Evolutionary conservation across 2,888 invertebrate genomes (phyloP).

Genomic region (Empis stercorea): DNA sequence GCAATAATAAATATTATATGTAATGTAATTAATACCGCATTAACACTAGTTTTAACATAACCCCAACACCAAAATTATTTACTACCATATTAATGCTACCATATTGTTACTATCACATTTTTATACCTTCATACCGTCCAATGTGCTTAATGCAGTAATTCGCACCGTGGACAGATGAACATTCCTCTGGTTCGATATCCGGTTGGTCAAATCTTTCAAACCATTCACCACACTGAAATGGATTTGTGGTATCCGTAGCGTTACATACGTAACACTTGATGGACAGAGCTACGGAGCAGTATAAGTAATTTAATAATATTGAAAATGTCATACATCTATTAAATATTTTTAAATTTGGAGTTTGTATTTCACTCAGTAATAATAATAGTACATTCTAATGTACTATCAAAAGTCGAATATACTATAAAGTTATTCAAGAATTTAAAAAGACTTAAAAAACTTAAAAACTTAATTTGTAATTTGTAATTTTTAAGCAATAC

Average conservation of each 20-base stretch:
- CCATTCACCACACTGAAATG: slow-evolving; percentile 76
- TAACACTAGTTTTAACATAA: background rate
- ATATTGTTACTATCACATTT: background rate
- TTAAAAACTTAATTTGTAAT: too few species aligned
- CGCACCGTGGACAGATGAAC: slow-evolving; percentile 69
- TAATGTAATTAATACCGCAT: background rate
- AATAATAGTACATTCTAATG: too few species aligned
- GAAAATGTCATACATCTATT: too few species aligned
- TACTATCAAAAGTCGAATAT: too few species aligned
- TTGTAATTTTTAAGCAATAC: too few species aligned
- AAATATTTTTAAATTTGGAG: too few species aligned
- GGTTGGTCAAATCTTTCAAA: slow-evolving; percentile 48
- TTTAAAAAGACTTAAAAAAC: too few species aligned
- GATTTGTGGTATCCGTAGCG: slow-evolving; percentile 61
- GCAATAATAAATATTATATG: too few species aligned
- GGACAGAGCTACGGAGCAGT: slow-evolving; percentile 38
- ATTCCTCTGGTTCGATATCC: slow-evolving; percentile 54
- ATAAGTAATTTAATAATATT: too few species aligned
- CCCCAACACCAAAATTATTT: background rate
- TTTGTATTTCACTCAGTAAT: too few species aligned
- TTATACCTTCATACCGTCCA: slow-evolving; percentile 80
- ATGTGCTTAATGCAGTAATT: slow-evolving; percentile 87
- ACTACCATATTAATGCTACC: too few species aligned
- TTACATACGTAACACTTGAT: slow-evolving; percentile 83
- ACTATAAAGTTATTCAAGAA: too few species aligned